A percentile compares a stretch with the other conserved stretches of the same genome.
These are phyloP conservation scores for Strigamia transsilvanica DNA, from an alignment of 2,888 invertebrate genomes.

Conservation along the genomic window DNA sequence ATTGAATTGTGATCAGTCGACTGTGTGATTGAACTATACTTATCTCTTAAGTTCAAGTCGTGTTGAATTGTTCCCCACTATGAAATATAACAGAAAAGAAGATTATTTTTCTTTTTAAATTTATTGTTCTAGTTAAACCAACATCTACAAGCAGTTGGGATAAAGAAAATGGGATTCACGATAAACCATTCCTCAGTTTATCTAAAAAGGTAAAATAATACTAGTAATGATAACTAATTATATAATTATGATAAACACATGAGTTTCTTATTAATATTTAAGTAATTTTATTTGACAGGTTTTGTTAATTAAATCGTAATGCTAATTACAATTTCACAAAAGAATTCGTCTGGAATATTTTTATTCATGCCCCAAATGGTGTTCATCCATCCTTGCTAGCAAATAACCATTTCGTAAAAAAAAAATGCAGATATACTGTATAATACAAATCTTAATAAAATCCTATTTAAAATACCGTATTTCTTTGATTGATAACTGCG, in stretches of 20 bases:
- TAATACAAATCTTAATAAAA: neutral
- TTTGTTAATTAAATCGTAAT: neutral
- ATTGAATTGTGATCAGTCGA: slow-evolving; percentile 37
- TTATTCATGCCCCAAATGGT: no score
- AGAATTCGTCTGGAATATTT: neutral
- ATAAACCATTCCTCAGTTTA: slow-evolving; percentile 23
- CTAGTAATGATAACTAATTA: no score
- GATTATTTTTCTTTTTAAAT: neutral
- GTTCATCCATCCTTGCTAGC: no score
- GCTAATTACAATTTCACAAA: neutral
- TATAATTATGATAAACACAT: neutral
- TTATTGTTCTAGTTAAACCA: slow-evolving; percentile 14
- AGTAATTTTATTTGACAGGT: neutral
- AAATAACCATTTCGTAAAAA: no score
- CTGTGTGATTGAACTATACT: slow-evolving; percentile 18
- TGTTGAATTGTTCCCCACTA: neutral
- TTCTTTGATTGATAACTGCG: no score
- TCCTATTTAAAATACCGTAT: neutral
- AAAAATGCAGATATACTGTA: no score
- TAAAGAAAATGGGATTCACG: slow-evolving; percentile 42
- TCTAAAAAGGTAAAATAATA: slow-evolving; percentile 28
- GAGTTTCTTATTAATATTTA: neutral
- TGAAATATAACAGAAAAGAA: neutral
- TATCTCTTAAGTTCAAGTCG: slow-evolving; percentile 3
- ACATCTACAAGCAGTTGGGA: slow-evolving; percentile 18